phyloP scores from a whole-genome alignment of 2,113 vertebrate genomes.

The Hiodon tergisus region DNA sequence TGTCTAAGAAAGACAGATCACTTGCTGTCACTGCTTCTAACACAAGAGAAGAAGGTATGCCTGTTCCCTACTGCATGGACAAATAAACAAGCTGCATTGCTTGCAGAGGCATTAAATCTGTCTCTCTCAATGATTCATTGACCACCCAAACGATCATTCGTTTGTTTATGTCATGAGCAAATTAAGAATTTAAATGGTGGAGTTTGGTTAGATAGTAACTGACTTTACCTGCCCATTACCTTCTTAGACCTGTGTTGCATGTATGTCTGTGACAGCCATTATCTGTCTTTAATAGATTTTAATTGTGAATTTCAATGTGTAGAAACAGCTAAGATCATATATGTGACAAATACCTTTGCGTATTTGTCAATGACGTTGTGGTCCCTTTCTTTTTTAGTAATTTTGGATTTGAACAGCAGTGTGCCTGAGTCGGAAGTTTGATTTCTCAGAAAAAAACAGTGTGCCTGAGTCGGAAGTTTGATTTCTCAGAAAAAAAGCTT shows the following conservation, averaged over 20 bases:
- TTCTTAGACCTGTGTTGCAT: not conserved
- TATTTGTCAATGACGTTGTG: too few species aligned
- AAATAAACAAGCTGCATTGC: slow-evolving; percentile 20
- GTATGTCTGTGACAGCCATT: not conserved
- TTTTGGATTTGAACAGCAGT: too few species aligned
- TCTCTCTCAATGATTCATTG: not conserved
- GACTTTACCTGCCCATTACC: not conserved
- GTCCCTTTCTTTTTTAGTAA: too few species aligned
- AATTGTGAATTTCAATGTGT: too few species aligned
- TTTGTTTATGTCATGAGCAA: slow-evolving; percentile 25
- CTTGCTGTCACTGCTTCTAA: slow-evolving; percentile 30
- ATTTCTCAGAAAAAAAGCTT: too few species aligned
- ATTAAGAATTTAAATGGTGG: not conserved
- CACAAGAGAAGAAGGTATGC: slow-evolving; percentile 21
- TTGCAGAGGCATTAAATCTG: not conserved
- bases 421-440: too few species aligned
- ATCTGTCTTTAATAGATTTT: too few species aligned
- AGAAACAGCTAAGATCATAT: too few species aligned
- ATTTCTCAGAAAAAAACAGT: too few species aligned
- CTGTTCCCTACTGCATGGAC: slow-evolving; percentile 20
- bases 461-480: too few species aligned
- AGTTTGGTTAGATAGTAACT: not conserved
- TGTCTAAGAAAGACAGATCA: slow-evolving; percentile 20
- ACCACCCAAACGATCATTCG: not conserved
- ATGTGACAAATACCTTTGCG: too few species aligned